phyloP scores from a whole-genome alignment of 2,113 vertebrate species.

The Alectura lathami region DNA sequence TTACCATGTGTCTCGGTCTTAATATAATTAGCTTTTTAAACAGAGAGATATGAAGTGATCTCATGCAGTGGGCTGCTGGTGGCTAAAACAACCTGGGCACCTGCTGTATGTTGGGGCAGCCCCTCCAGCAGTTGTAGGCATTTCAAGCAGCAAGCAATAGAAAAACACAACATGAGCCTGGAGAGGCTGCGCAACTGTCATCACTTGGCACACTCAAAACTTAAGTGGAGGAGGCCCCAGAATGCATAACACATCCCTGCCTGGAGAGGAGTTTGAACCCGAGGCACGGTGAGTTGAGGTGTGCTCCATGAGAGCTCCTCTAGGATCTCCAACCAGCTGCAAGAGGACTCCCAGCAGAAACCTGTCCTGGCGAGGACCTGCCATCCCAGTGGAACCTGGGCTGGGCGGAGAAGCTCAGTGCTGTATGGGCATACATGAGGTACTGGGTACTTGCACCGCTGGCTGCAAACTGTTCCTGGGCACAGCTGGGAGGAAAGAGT shows the following conservation, averaged over 20 bases:
- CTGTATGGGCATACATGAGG: background rate
- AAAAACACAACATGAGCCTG: background rate
- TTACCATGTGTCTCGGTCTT: background rate
- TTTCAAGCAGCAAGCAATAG: background rate
- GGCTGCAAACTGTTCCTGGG: background rate
- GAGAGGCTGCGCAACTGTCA: background rate
- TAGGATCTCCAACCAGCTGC: fast-evolving
- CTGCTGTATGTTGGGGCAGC: fast-evolving
- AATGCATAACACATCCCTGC: background rate
- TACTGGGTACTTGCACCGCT: fast-evolving
- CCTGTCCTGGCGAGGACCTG: background rate
- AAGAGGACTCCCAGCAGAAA: background rate
- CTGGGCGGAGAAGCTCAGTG: background rate
- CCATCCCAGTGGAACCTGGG: background rate
- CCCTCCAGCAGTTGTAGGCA: fast-evolving
- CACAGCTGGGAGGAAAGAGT: background rate
- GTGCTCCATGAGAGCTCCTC: background rate
- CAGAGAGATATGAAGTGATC: background rate
- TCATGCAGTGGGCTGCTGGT: background rate
- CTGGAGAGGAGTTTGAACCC: background rate
- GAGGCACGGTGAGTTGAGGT: background rate
- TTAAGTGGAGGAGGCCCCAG: background rate
- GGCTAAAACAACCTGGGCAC: background rate
- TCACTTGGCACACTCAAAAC: background rate
- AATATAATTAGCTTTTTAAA: background rate